Evolutionary conservation across 2,797 vertebrate species (phyloP).

Genomic region (Pseudotriccus pelzelni): DNA sequence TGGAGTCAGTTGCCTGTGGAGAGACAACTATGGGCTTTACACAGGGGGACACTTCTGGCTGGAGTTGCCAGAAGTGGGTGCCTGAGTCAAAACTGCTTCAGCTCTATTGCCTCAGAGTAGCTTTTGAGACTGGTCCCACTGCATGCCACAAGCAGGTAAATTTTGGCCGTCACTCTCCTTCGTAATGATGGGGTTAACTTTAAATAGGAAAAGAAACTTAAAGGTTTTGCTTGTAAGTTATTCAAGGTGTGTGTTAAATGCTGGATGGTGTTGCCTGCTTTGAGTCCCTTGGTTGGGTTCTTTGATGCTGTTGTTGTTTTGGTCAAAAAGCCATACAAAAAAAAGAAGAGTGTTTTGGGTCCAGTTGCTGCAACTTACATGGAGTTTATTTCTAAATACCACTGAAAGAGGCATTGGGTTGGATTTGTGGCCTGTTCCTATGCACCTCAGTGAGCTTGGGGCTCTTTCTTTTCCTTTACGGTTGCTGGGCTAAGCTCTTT

Average conservation of each 20-base stretch:
- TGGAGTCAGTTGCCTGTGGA: neutral
- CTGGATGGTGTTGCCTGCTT: neutral
- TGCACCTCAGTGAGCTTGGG: neutral
- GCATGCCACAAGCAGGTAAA: neutral
- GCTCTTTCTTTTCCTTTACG: neutral
- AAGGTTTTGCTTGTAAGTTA: neutral
- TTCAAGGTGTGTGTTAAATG: neutral
- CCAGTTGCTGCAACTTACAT: neutral
- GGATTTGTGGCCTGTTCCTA: accelerated
- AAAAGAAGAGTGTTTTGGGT: neutral
- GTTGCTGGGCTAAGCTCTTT: neutral
- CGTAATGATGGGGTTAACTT: neutral
- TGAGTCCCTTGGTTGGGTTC: neutral
- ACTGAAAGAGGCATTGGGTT: neutral
- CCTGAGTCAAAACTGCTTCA: neutral
- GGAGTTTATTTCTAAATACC: neutral
- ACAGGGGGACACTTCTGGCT: accelerated
- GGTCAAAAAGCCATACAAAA: neutral
- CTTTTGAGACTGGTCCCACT: neutral
- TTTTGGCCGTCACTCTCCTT: neutral
- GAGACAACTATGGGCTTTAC: neutral
- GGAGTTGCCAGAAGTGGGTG: neutral
- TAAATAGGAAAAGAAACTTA: neutral
- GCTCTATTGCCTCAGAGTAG: neutral
- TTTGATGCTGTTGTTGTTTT: neutral